phyloP scores from a whole-genome alignment of 2,888 invertebrate genomes.

The Pachymerium ferrugineum region DNA sequence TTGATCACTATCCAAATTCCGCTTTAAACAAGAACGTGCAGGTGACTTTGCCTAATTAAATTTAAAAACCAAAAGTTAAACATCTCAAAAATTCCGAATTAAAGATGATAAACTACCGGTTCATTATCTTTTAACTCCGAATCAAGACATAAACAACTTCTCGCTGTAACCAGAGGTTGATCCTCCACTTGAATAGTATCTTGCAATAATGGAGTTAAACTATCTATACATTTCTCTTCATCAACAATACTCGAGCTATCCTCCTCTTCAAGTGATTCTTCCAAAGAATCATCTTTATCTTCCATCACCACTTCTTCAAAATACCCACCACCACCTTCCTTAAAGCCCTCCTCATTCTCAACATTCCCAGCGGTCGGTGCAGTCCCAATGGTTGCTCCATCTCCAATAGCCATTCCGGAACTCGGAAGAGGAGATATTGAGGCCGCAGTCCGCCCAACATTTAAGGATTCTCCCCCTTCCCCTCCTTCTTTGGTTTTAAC shows the following conservation, averaged over 20 bases:
- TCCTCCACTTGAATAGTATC: too few species aligned
- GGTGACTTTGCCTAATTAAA: too few species aligned
- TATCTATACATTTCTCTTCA: background rate
- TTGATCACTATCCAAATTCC: background rate
- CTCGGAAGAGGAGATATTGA: background rate
- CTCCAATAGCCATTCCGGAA: background rate
- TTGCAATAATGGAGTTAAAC: too few species aligned
- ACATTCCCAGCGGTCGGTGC: background rate
- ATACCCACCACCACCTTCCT: background rate
- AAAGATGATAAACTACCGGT: too few species aligned
- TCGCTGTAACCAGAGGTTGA: too few species aligned
- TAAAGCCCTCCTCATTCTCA: background rate
- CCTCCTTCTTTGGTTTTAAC: background rate
- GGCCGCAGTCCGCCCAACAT: too few species aligned
- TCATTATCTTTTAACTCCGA: too few species aligned
- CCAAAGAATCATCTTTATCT: background rate
- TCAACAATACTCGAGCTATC: background rate
- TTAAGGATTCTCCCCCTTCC: too few species aligned
- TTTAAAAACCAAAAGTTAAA: too few species aligned
- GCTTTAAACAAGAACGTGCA: too few species aligned
- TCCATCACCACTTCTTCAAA: background rate
- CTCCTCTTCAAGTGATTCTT: background rate
- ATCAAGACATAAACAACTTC: too few species aligned
- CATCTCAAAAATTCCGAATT: too few species aligned
- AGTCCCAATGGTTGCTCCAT: background rate